Evolutionary conservation across 2,797 vertebrate species (phyloP).

Genomic region (Chloroceryle inda): DNA sequence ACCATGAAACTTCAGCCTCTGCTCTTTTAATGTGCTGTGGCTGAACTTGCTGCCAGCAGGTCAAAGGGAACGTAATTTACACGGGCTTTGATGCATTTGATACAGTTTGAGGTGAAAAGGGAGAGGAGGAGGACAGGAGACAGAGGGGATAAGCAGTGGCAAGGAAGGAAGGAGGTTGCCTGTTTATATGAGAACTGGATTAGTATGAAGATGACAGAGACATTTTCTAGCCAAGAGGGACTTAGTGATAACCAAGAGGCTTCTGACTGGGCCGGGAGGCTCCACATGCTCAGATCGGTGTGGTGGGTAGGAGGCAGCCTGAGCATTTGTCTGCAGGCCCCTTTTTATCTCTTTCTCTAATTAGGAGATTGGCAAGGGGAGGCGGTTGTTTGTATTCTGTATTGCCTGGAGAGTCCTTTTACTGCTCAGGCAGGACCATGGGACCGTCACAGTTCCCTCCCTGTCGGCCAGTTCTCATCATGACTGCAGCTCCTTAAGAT

Average conservation of each 20-base stretch:
- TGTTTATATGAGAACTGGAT: constrained; percentile 90
- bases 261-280: not conserved
- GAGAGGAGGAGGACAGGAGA: constrained; percentile 83
- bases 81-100: constrained; percentile 94
- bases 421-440: not conserved
- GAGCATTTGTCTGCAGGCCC: not conserved
- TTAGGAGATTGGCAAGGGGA: not conserved
- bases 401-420: not conserved
- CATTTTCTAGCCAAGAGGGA: constrained; percentile 63
- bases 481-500: not conserved
- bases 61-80: constrained; percentile 86
- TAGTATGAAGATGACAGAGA: constrained; percentile 83
- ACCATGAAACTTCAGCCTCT: constrained; percentile 71
- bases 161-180: constrained; percentile 81
- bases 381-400: not conserved
- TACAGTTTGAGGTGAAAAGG: constrained; percentile 89
- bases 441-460: not conserved
- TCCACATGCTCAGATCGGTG: not conserved
- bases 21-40: constrained; percentile 67
- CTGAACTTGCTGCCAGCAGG: constrained; percentile 74
- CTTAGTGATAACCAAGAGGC: not conserved
- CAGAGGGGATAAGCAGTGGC: not conserved
- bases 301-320: not conserved
- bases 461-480: not conserved
- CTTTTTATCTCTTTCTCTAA: constrained; percentile 16